Conservation (phyloP, 1,140 invertebrate species). For the Drosophila grimshawi region DNA sequence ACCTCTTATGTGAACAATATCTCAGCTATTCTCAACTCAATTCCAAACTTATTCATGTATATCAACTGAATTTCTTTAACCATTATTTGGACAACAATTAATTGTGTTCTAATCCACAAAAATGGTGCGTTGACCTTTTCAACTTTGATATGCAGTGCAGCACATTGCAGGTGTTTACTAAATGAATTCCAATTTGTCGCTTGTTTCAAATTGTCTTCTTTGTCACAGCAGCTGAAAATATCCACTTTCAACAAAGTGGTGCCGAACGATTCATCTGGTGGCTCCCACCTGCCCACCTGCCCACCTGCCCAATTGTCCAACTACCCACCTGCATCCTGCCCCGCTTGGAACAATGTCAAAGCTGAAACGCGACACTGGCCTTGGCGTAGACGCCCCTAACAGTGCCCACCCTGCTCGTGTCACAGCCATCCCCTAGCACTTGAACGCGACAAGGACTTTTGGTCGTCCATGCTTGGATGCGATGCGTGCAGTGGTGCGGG, state of each 20-base stretch:
- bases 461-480: slow-evolving; percentile 22
- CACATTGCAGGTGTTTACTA: slow-evolving; percentile 27
- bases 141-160: not conserved
- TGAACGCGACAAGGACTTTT: slow-evolving; percentile 36
- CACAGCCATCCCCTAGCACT: not conserved
- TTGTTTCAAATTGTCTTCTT: slow-evolving; percentile 14
- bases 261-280: not conserved
- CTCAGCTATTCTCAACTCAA: too few species aligned
- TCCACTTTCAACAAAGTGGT: slow-evolving; percentile 13
- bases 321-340: not conserved
- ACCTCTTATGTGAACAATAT: too few species aligned
- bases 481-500: slow-evolving; percentile 10
- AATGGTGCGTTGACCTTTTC: not conserved
- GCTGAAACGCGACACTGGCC: slow-evolving; percentile 43
- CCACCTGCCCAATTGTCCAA: not conserved
- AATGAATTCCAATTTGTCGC: slow-evolving; percentile 51
- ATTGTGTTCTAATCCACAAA: not conserved
- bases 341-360: slow-evolving; percentile 25
- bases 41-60: too few species aligned
- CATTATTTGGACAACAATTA: not conserved
- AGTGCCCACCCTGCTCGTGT: not conserved
- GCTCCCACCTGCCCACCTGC: not conserved
- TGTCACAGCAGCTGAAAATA: slow-evolving; percentile 5
- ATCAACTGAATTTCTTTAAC: too few species aligned
- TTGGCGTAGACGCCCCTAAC: slow-evolving; percentile 34